Evolutionary conservation across 2,113 vertebrate genomes (phyloP).

Genomic region (Pygoscelis adeliae): DNA sequence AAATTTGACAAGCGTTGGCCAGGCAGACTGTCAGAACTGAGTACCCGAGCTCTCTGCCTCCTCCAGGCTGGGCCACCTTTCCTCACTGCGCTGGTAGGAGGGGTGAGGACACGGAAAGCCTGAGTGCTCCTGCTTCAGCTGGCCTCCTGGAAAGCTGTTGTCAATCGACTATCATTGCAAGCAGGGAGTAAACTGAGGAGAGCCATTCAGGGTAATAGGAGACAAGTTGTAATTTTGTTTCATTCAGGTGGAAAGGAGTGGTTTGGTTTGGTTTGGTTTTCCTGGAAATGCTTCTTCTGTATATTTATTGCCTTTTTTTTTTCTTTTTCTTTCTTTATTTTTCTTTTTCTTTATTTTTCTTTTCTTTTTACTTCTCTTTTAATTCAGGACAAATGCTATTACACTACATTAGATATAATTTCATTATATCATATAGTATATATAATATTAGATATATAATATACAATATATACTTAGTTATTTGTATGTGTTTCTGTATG

Average conservation of each 20-base stretch:
- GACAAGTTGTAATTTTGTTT: neutral
- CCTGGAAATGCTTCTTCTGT: neutral
- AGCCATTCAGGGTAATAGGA: neutral
- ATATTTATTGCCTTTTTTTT: neutral
- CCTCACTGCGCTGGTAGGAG: rapidly evolving
- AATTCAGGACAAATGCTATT: neutral
- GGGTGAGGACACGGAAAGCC: neutral
- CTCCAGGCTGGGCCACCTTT: neutral
- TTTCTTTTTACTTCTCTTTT: neutral
- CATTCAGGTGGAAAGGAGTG: neutral
- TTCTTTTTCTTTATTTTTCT: neutral
- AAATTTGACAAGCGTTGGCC: neutral
- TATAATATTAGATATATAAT: neutral
- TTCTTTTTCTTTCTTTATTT: rapidly evolving
- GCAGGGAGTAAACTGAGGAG: neutral
- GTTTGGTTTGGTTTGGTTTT: neutral
- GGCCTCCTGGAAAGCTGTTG: neutral
- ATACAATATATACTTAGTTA: neutral
- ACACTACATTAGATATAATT: neutral
- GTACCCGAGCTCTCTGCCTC: neutral
- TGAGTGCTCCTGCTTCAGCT: neutral
- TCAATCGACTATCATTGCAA: neutral
- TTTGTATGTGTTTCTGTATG: neutral
- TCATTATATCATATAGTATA: neutral
- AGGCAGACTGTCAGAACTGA: neutral